Conservation (phyloP, 2,888 invertebrate genomes). For the Nowickia ferox region DNA sequence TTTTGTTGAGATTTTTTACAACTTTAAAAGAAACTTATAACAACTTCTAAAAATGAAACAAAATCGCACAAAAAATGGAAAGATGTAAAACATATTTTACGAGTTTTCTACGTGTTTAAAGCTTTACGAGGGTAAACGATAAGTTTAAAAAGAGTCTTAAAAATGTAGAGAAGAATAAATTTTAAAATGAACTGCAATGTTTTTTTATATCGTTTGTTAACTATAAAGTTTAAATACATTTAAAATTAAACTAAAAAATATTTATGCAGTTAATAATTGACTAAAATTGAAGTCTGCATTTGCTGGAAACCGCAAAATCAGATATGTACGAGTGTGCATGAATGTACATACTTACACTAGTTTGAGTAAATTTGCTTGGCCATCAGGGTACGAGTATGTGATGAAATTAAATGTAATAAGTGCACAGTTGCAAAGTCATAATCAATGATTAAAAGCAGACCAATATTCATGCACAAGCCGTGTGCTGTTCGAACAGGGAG, state of each 20-base stretch:
- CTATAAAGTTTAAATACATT: constrained; percentile 12
- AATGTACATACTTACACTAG: too few relatives aligned
- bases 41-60: constrained; percentile 42
- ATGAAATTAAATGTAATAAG: too few relatives aligned
- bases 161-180: constrained; percentile 4
- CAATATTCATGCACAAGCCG: too few relatives aligned
- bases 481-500: too few relatives aligned
- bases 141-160: constrained; percentile 47
- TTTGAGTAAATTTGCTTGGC: too few relatives aligned
- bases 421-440: too few relatives aligned
- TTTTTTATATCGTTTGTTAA: background rate
- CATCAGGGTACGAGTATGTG: too few relatives aligned
- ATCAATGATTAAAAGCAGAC: too few relatives aligned
- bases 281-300: too few relatives aligned
- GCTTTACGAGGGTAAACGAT: constrained; percentile 68
- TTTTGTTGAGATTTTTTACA: constrained; percentile 58
- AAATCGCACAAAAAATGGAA: constrained; percentile 40
- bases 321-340: too few relatives aligned
- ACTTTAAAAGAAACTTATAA: constrained; percentile 54
- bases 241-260: background rate
- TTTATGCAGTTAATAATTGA: too few relatives aligned
- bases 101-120: constrained; percentile 71
- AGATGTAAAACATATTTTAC: constrained; percentile 70
- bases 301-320: too few relatives aligned
- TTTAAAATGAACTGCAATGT: background rate